A percentile compares a stretch with the other conserved stretches of the same genome.
Conservation (phyloP, 1,140 invertebrate species). For the Orussus abietinus region DNA sequence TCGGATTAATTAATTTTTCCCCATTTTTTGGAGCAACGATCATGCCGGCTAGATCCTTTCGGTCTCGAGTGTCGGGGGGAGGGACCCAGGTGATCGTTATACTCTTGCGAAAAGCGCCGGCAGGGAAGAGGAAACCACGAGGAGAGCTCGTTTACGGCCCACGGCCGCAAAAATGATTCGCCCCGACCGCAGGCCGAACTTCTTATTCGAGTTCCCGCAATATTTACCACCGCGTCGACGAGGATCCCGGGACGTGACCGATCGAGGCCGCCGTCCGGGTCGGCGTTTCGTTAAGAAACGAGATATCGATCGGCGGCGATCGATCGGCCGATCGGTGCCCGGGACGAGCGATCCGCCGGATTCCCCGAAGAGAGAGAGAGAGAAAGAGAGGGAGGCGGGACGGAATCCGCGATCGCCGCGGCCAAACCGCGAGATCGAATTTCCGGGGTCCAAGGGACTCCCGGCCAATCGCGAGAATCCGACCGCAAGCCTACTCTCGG, state of each 20-base stretch:
- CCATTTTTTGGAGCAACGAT: no score
- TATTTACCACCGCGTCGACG: constrained; percentile 26
- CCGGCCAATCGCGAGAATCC: no score
- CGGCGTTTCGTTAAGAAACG: constrained; percentile 8
- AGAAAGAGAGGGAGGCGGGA: no score
- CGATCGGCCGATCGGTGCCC: neutral
- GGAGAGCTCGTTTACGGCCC: constrained; percentile 13
- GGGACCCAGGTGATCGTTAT: no score
- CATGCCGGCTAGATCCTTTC: no score
- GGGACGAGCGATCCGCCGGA: no score
- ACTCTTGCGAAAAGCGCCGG: constrained; percentile 11
- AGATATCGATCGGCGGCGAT: constrained; percentile 2
- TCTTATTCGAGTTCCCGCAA: constrained; percentile 25
- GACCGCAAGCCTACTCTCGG: no score
- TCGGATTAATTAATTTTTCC: no score
- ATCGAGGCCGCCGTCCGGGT: constrained; percentile 2
- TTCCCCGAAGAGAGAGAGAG: no score
- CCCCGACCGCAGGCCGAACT: constrained; percentile 15
- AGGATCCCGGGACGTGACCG: constrained; percentile 12
- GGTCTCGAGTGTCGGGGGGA: no score
- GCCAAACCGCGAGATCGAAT: constrained; percentile 31
- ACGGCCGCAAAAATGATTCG: constrained; percentile 15
- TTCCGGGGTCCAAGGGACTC: no score
- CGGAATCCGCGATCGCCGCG: no score
- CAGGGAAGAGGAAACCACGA: neutral